Conservation (phyloP, 2,888 invertebrate genomes). For the Pseudolycoriella hygida region DNA sequence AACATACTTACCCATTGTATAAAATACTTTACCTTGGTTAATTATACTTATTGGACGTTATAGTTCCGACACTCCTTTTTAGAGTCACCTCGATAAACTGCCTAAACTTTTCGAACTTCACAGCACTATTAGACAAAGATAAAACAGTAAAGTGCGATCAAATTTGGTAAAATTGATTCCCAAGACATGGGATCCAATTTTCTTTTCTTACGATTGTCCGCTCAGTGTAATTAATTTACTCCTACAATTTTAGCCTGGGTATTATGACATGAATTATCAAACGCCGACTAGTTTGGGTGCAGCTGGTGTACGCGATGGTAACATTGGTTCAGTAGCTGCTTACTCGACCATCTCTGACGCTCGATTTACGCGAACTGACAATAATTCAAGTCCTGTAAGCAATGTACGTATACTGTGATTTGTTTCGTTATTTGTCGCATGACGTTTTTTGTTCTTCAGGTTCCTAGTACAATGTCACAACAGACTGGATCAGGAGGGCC, state of each 20-base stretch:
- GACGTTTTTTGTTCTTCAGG: conserved; percentile 19
- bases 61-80: too few species aligned
- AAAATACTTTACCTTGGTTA: too few species aligned
- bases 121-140: too few species aligned
- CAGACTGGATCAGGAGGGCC: conserved; percentile 35
- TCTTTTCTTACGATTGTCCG: too few species aligned
- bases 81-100: too few species aligned
- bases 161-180: too few species aligned
- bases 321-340: conserved; percentile 45
- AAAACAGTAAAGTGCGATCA: too few species aligned
- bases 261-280: conserved; percentile 59
- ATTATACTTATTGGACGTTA: too few species aligned
- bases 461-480: conserved; percentile 56
- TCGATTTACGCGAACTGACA: conserved; percentile 52
- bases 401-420: conserved; percentile 19
- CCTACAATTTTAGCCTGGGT: conserved; percentile 29
- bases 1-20: too few species aligned
- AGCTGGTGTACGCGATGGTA: conserved; percentile 39
- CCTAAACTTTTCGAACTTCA: too few species aligned
- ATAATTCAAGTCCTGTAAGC: conserved; percentile 53
- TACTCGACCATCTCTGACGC: conserved; percentile 53
- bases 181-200: too few species aligned
- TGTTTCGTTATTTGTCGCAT: neutral
- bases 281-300: conserved; percentile 52
- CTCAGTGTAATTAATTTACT: neutral